Percentiles rank a stretch among this genome's conserved stretches.
Evolutionary conservation across 2,113 vertebrate species (phyloP).

Genomic region (Spermophilus dauricus): DNA sequence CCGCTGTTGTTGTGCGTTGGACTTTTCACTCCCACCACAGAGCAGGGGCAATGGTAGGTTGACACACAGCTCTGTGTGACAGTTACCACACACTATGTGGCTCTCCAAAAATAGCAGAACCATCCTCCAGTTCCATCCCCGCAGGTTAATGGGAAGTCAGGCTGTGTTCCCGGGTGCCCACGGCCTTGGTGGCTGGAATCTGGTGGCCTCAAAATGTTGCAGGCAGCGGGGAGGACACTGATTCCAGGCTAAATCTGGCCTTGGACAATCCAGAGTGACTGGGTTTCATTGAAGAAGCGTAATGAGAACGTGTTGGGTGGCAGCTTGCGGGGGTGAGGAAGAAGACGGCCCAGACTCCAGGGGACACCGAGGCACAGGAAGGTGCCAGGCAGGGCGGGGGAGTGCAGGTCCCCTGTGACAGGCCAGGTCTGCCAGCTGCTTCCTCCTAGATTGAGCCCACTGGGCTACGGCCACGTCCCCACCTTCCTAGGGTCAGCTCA

Average conservation of each 20-base stretch:
- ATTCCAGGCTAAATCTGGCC: background rate
- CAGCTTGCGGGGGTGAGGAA: background rate
- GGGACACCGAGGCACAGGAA: no score
- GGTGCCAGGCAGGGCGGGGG: background rate
- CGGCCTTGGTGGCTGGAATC: background rate
- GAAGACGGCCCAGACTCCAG: accelerated
- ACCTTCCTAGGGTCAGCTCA: no score
- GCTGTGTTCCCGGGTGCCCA: accelerated
- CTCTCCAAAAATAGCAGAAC: slow-evolving; percentile 16
- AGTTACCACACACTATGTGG: background rate
- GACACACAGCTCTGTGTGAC: background rate
- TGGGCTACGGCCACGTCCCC: accelerated
- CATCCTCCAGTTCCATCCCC: background rate
- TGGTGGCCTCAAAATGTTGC: slow-evolving; percentile 5
- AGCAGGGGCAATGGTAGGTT: accelerated
- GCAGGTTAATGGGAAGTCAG: background rate
- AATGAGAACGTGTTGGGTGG: background rate
- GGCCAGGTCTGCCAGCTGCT: background rate
- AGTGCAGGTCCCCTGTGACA: background rate
- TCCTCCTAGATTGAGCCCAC: background rate
- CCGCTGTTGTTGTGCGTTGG: accelerated
- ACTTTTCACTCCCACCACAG: background rate
- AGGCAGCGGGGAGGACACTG: background rate
- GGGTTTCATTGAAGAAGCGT: background rate
- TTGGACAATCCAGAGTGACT: background rate